Conservation (phyloP, 35 echinoderm and acorn worm species). For the Lytechinus pictus region DNA sequence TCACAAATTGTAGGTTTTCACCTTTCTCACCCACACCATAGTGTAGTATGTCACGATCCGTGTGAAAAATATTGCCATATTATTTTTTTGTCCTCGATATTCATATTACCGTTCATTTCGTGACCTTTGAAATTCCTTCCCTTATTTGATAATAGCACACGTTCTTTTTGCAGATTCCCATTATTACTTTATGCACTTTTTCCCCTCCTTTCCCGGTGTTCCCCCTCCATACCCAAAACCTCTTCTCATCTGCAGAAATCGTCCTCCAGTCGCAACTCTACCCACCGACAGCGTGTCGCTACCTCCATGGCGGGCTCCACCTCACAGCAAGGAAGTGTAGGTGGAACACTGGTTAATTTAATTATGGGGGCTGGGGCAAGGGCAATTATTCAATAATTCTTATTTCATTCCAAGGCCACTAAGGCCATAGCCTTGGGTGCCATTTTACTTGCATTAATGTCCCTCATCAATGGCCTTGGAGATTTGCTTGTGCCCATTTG, state of each 20-base stretch:
- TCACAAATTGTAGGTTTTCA: too few species aligned
- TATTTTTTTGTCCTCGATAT: not conserved
- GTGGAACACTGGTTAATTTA: not conserved
- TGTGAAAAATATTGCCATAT: not conserved
- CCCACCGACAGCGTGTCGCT: not conserved
- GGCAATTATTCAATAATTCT: not conserved
- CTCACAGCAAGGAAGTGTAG: slow-evolving; percentile 32
- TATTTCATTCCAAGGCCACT: not conserved
- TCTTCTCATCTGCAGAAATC: slow-evolving; percentile 39
- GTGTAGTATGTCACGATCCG: not conserved
- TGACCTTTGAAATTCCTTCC: not conserved
- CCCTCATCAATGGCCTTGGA: not conserved
- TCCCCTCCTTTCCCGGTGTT: not conserved
- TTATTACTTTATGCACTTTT: slow-evolving; percentile 20
- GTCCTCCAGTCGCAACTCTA: slow-evolving; percentile 47
- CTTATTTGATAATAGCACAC: not conserved
- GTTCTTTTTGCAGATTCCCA: not conserved
- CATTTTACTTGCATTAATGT: too few species aligned
- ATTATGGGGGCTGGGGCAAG: not conserved
- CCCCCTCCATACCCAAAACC: not conserved
- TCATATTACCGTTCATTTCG: not conserved
- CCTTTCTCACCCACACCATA: too few species aligned
- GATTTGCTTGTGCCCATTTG: too few species aligned
- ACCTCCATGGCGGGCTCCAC: slow-evolving; percentile 13
- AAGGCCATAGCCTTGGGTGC: too few species aligned